Evolutionary conservation across 2,888 invertebrate genomes (phyloP).

Genomic region (Agonopterix alstromeriana): DNA sequence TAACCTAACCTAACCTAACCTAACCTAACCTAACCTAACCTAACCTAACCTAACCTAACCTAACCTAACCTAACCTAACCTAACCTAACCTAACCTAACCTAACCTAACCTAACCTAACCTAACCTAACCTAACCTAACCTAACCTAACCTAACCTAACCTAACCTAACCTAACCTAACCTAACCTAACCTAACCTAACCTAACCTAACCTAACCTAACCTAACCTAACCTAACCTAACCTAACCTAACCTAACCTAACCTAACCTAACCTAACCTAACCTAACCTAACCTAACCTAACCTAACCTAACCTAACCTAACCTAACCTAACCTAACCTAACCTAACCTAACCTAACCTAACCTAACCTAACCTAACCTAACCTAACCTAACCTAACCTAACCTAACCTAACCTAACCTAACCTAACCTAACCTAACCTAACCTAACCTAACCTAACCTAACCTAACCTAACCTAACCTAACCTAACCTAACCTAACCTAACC

Average conservation of each 20-base stretch:
- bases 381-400: constrained; percentile 20
- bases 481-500: constrained; percentile 20
- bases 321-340: constrained; percentile 17
- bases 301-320: constrained; percentile 16
- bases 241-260: constrained; percentile 20
- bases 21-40: constrained; percentile 17
- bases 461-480: constrained; percentile 9
- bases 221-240: constrained; percentile 17
- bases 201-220: constrained; percentile 16
- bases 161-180: constrained; percentile 15
- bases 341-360: constrained; percentile 20
- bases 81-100: constrained; percentile 20
- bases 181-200: constrained; percentile 20
- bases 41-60: constrained; percentile 20
- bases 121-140: constrained; percentile 17
- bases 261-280: constrained; percentile 13
- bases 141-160: constrained; percentile 20
- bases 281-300: constrained; percentile 20
- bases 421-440: constrained; percentile 17
- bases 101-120: constrained; percentile 16
- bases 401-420: constrained; percentile 14
- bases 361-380: constrained; percentile 14
- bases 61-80: constrained; percentile 8
- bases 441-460: constrained; percentile 20
- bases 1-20: constrained; percentile 15